Conservation (phyloP, 2,113 vertebrate genomes). For the Micromys minutus region DNA sequence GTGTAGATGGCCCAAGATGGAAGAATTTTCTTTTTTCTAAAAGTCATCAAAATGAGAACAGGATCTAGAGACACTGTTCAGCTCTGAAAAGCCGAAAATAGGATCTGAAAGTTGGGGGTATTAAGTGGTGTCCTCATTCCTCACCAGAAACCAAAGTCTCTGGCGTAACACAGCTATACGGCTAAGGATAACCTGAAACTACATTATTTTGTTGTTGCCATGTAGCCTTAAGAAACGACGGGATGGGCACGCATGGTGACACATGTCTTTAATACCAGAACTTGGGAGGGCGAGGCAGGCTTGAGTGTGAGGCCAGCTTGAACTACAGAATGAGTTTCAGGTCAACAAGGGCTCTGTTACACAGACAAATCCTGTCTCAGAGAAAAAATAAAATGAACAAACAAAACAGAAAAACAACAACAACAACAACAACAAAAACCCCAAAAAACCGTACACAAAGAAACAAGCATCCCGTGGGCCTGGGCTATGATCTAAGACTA, state of each 20-base stretch:
- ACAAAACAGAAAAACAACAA: background rate
- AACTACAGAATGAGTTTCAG: background rate
- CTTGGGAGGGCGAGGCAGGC: background rate
- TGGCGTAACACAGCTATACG: background rate
- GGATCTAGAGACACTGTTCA: background rate
- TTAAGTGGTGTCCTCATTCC: background rate
- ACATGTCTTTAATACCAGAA: background rate
- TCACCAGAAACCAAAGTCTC: constrained; percentile 28
- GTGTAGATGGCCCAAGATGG: background rate
- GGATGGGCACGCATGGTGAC: background rate
- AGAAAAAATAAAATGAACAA: background rate
- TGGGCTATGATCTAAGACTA: background rate
- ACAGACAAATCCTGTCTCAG: background rate
- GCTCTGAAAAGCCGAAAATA: background rate
- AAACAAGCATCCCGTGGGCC: background rate
- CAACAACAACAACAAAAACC: too few relatives aligned
- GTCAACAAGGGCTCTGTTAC: background rate
- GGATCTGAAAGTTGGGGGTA: background rate
- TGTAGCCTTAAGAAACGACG: background rate
- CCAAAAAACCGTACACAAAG: too few relatives aligned
- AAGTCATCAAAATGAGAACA: background rate
- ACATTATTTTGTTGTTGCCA: background rate
- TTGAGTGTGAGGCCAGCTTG: background rate
- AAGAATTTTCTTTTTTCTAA: background rate
- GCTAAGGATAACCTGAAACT: background rate